Conservation (phyloP, 2,888 invertebrate genomes). For the Thymelicus lineola region DNA sequence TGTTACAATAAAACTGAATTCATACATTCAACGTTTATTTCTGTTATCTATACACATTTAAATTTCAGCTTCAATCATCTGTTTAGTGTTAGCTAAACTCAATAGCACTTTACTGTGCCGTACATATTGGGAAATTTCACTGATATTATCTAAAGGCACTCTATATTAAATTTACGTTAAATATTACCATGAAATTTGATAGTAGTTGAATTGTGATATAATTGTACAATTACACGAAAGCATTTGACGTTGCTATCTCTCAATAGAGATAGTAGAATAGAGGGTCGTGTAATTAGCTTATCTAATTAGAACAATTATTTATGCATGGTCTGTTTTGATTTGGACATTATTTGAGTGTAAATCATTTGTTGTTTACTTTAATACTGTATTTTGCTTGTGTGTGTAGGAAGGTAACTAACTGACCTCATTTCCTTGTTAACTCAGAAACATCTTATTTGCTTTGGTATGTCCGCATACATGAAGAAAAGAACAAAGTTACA, state of each 20-base stretch:
- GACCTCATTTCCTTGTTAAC: no score
- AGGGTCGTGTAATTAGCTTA: slow-evolving; percentile 36
- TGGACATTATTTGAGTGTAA: slow-evolving; percentile 22
- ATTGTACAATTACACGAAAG: slow-evolving; percentile 11
- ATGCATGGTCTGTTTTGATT: slow-evolving; percentile 29
- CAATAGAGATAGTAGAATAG: slow-evolving; percentile 32
- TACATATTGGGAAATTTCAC: not conserved
- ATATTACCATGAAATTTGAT: slow-evolving; percentile 23
- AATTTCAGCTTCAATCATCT: not conserved
- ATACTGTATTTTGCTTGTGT: not conserved
- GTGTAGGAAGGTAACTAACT: no score
- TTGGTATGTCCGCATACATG: no score
- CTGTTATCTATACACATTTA: not conserved
- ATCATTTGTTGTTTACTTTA: not conserved
- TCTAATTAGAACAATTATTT: slow-evolving; percentile 35
- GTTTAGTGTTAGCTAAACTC: not conserved
- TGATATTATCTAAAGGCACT: not conserved
- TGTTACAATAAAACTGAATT: no score
- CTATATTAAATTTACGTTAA: not conserved
- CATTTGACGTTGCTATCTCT: no score
- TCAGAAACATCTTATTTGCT: no score
- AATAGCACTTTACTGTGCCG: not conserved
- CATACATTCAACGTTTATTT: no score
- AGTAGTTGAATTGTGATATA: slow-evolving; percentile 26
- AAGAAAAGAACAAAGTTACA: no score